Evolutionary conservation across 1,140 invertebrate species (phyloP), one percentile per base, ranked within the genome.

Genomic region (Zaprionus capensis): DNA sequence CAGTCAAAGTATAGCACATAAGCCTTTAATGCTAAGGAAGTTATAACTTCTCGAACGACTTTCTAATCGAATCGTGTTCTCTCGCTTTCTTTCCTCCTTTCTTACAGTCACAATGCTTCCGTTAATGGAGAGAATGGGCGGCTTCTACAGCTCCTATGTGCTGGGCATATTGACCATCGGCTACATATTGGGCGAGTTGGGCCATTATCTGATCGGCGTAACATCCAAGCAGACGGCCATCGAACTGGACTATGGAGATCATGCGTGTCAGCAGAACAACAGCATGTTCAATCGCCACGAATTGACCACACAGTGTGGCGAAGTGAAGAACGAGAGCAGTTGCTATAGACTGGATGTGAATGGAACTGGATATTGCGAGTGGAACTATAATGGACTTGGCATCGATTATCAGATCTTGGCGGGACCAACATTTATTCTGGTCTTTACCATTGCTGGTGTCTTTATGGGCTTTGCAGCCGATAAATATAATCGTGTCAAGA

Each of bases 321-420:
- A 78, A 0, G 79, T 88, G 2, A 59, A 56, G 26, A 86, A 93
- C 44, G 85, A 92, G 66, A 72, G 49, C 44, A 96, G 96, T 80
- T 97, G 96, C 92, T 91, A 94, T 53, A 93, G 94, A 1, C 92
- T 96, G 28, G 94, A 94, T 51, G 82, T 96, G 15, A 96, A 97
- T 86, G 96, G 96, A 0, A 95, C 95, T 0, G 76, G 92, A 1
- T 96, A 96, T 82, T 99, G 98, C 92, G 96, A 97, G 84, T 98
- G 97, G 97, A 96, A 97, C 90, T 98, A 98, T 94, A 98, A 98
- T 92, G 98, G 98, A 0, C 94, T 98, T 46, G 98, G 98, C 2
- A 94, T 98, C 34, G 96, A 98, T 82, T 98, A 98, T 93, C 98
- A 98, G 94, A 95, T 98, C 76, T 93, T 99, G 41, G 98, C 98